Evolutionary conservation across 2,113 vertebrate species (phyloP).

Genomic region (Platichthys stellatus): DNA sequence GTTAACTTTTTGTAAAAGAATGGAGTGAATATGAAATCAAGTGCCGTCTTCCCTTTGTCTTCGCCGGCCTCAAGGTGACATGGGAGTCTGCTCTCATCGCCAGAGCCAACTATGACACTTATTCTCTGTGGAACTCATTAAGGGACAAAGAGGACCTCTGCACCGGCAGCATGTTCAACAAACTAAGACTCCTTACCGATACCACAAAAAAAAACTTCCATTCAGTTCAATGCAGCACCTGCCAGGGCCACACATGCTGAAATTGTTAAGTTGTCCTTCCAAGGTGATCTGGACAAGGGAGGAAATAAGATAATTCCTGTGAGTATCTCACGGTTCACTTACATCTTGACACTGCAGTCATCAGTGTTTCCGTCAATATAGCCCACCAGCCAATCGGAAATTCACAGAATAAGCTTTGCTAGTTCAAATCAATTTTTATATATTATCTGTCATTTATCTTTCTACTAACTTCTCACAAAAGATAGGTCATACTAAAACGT

Average conservation of each 20-base stretch:
- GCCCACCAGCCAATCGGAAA: neutral
- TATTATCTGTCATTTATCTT: too few species aligned
- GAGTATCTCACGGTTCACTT: neutral
- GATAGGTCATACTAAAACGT: too few species aligned
- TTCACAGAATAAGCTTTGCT: neutral
- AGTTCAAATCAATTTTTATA: too few species aligned
- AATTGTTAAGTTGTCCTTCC: constrained; percentile 50
- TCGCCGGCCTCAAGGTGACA: constrained; percentile 75
- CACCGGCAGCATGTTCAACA: constrained; percentile 70
- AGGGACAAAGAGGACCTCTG: constrained; percentile 71
- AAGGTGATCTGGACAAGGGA: constrained; percentile 48
- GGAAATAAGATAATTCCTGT: neutral
- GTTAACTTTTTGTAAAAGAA: constrained; percentile 48
- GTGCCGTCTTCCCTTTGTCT: constrained; percentile 67
- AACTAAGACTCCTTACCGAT: constrained; percentile 68
- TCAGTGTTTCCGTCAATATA: neutral
- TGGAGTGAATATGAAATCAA: constrained; percentile 65
- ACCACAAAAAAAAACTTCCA: constrained; percentile 8
- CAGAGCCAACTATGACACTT: constrained; percentile 70
- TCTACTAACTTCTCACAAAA: too few species aligned
- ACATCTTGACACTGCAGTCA: neutral
- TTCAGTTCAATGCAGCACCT: constrained; percentile 57
- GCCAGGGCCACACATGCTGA: constrained; percentile 29
- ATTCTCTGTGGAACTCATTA: constrained; percentile 78
- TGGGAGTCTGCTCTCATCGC: constrained; percentile 69